Percentiles rank a stretch among this genome's conserved stretches.
These are phyloP conservation scores for Ephestia elutella DNA, from an alignment of 1,140 invertebrate species.

Conservation along the genomic window DNA sequence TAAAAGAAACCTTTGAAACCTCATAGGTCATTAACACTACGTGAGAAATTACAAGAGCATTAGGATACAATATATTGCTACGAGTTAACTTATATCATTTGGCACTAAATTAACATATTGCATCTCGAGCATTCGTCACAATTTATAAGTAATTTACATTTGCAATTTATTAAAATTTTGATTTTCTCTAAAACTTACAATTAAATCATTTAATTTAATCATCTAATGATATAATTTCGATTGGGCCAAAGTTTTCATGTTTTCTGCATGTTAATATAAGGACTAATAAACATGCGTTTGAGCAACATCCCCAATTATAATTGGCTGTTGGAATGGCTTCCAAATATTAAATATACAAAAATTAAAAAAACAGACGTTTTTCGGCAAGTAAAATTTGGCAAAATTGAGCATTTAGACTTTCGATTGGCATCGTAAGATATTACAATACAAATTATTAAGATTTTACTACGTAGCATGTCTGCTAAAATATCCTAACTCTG, in stretches of 20 bases:
- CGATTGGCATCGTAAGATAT: constrained; percentile 58
- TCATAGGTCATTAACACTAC: constrained; percentile 71
- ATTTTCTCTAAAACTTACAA: constrained; percentile 48
- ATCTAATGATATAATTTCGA: constrained; percentile 53
- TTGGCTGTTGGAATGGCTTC: constrained; percentile 37
- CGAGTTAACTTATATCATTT: constrained; percentile 74
- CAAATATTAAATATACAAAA: constrained; percentile 39
- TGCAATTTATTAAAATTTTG: constrained; percentile 37
- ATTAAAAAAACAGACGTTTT: constrained; percentile 56
- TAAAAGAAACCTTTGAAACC: constrained; percentile 71
- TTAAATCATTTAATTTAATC: constrained; percentile 45
- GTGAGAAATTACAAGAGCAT: constrained; percentile 70
- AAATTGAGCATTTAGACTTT: constrained; percentile 72
- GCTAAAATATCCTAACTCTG: constrained; percentile 62
- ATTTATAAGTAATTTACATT: constrained; percentile 41
- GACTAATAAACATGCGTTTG: constrained; percentile 50
- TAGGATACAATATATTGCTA: constrained; percentile 72
- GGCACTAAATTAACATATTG: constrained; percentile 74
- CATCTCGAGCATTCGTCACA: constrained; percentile 69
- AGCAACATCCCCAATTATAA: constrained; percentile 52
- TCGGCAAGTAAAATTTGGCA: constrained; percentile 73
- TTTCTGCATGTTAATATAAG: constrained; percentile 22
- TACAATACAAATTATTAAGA: constrained; percentile 42
- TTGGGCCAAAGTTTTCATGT: constrained; percentile 49
- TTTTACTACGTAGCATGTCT: constrained; percentile 54